Base-by-base conservation (phyloP, 1,140 invertebrate species). In the Lucilia cuprina region DNA sequence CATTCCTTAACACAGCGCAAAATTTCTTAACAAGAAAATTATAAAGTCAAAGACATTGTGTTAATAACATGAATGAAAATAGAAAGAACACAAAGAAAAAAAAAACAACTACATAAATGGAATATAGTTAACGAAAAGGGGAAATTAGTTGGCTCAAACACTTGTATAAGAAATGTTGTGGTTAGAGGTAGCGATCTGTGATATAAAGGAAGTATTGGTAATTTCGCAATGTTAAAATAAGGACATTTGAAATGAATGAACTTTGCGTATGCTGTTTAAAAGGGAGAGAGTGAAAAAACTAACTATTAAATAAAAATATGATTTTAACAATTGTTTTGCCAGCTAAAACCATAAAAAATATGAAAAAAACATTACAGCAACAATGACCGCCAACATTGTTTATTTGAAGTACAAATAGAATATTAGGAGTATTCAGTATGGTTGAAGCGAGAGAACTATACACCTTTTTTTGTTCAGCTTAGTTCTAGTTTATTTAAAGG, bases 1-100 rank as follows among this genome's bases (percentile, higher is more conserved):
- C n/a, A 70, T 70, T 70, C 65, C 65, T 21, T 19, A 70, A 70
- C 65, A 70, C 55, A 60, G 65, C 65, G n/a, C n/a, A 19, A 70
- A 60, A 60, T 60, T 25, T 21, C 5, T 70, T 19, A 70, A 70
- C 65, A 70, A 70, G n/a, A 70, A 19, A 19, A 70, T 70, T 70
- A 70, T 70, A 21, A 70, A 60, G n/a, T 60, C 14, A 21, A 70
- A 55, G 50, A 55, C 50, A 55, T 55, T 55, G 17, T 55, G 17
- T 55, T 55, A 55, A 55, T 55, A 70, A 60, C n/a, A n/a, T 60
- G 55, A 17, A 17, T 60, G 65, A 70, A 21, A 65, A 17, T 8
- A 17, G 14, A 65, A 65, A 2, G 14, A 65, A 65, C n/a, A n/a
- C n/a, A 14, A 49, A 17, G 14, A 65, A 65, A 30, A 30, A 1